Base-by-base conservation (phyloP, 64 coral and sea anemone genomes). In the Platygyra sinensis region DNA sequence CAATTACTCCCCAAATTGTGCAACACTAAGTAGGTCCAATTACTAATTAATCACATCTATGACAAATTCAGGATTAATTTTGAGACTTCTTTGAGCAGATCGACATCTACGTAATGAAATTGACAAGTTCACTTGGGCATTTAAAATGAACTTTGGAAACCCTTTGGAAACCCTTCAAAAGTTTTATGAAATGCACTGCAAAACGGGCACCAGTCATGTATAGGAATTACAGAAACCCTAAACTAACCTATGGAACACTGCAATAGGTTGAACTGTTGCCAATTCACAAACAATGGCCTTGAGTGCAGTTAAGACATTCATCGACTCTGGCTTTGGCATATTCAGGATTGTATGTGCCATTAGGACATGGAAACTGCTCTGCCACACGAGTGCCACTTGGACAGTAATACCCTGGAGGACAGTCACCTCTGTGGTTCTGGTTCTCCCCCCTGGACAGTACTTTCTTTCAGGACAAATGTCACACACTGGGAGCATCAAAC, bases 361-460 rank as follows among this genome's bases (percentile, higher is more conserved):
- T 99, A 9, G 94, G 79, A 74, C 97, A 99, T 8, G 97, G 94
- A 54, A 79, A 96, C 64, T 99, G 94, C 24, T 95, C 87, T 31
- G 97, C 94, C 69, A 99, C 94, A 29, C 91, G 76, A 14, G 97
- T 99, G 8, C 91, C 83, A 4, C 25, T 24, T 60, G 94, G 97
- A 86, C 97, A 99, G 65, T 95, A 99, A 73, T 95, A 79, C 2
- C 97, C 97, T 13, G 97, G 97, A 57, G 97, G 94, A 89, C 97
- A 99, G 61, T 72, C 51, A 87, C 91, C 97, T 65, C 91, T 90
- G 25, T n/a, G 97, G 94, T 57, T 80, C 76, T 65, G 94, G 86
- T 46, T 99, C 97, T 60, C 97, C 97, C n/a, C 30, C 97, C 97
- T 5, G 93, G 97, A 91, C 97, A 99, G 88, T 99, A 99, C 49